A percentile compares a stretch with the other conserved stretches of the same genome.
These are phyloP conservation scores for Xiphias gladius DNA, from an alignment of 2,113 vertebrate species.

Conservation along the genomic window DNA sequence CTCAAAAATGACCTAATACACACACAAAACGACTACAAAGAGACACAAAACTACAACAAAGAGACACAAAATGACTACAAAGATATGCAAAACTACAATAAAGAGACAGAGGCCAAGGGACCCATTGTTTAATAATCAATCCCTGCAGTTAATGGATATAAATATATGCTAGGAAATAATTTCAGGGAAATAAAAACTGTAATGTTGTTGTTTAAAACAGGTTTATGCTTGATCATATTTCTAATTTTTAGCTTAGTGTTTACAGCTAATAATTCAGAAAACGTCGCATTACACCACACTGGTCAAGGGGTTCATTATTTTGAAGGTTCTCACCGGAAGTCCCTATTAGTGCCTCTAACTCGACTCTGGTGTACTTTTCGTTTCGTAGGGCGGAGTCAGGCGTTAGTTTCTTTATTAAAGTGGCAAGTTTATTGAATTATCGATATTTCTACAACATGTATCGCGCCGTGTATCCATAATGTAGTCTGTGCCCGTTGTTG, in stretches of 20 bases:
- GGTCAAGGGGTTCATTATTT: conserved; percentile 37
- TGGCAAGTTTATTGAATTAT: conserved; percentile 62
- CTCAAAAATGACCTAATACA: too few relatives aligned
- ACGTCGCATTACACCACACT: background rate
- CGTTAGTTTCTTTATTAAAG: conserved; percentile 75
- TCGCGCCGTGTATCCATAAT: conserved; percentile 52
- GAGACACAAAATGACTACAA: too few relatives aligned
- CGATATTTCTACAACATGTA: conserved; percentile 29
- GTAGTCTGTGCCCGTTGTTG: conserved; percentile 33
- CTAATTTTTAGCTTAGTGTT: background rate
- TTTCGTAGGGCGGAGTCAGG: conserved; percentile 78
- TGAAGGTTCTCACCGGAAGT: conserved; percentile 54
- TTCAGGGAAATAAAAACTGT: background rate
- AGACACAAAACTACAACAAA: too few relatives aligned
- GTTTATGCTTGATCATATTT: background rate
- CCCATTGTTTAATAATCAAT: too few relatives aligned
- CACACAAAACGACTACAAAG: too few relatives aligned
- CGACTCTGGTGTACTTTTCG: conserved; percentile 61
- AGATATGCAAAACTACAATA: too few relatives aligned
- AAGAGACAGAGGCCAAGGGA: too few relatives aligned
- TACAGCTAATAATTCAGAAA: background rate
- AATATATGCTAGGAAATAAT: background rate
- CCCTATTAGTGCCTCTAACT: accelerated
- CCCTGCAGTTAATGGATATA: background rate
- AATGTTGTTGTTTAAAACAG: background rate